Conservation (phyloP, 2,888 invertebrate genomes). For the Drosophila birchii region DNA sequence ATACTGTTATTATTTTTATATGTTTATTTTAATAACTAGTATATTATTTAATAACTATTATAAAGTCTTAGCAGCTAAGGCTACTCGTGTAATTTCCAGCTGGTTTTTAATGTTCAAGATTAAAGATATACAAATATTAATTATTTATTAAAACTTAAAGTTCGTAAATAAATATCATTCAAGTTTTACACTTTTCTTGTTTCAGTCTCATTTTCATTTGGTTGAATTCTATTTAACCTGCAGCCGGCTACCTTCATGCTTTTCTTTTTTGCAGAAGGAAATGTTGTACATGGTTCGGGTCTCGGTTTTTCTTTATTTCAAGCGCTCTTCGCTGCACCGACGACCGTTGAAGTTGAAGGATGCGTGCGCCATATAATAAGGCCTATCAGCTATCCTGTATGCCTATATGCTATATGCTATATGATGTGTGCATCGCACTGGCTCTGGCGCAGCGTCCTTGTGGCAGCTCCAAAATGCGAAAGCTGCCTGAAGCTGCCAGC, state of each 20-base stretch:
- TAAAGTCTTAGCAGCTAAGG: not conserved
- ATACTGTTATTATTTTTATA: no score
- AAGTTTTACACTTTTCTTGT: no score
- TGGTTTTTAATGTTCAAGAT: no score
- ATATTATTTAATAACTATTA: not conserved
- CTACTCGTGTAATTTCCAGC: no score
- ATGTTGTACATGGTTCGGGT: conserved; percentile 17
- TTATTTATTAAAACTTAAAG: not conserved
- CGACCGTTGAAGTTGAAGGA: conserved; percentile 75
- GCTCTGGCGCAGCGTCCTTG: conserved; percentile 45
- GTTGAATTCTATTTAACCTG: not conserved
- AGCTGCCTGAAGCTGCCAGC: conserved; percentile 38
- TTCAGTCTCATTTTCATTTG: conserved; percentile 27
- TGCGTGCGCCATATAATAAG: conserved; percentile 78
- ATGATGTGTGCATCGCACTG: conserved; percentile 10
- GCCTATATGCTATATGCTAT: conserved; percentile 3
- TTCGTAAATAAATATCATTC: accelerated
- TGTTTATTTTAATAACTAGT: not conserved
- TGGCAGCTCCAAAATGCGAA: conserved; percentile 48
- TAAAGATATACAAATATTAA: no score
- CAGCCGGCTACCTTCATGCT: conserved; percentile 23
- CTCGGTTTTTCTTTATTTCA: conserved; percentile 33
- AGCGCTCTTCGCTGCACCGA: conserved; percentile 51
- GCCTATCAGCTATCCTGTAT: conserved; percentile 44
- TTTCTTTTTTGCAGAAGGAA: conserved; percentile 26